A percentile compares a stretch with the other conserved stretches of the same genome.
Evolutionary conservation across 2,113 vertebrate species (phyloP).

Genomic region (Hyperoodon ampullatus): DNA sequence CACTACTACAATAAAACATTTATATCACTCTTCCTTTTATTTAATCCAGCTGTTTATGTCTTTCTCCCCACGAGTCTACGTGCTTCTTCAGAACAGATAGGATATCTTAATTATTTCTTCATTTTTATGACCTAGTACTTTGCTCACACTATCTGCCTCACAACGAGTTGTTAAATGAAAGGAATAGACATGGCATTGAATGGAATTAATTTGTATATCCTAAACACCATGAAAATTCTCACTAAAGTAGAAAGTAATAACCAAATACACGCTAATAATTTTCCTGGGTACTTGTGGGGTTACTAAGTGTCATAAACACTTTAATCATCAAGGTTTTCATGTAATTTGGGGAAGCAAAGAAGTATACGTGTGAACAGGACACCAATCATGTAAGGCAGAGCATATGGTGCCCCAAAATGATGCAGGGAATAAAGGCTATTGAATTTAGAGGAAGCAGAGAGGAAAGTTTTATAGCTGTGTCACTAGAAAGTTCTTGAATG

Average conservation of each 20-base stretch:
- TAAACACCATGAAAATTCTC: background rate
- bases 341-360: constrained; percentile 2
- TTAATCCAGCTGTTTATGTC: background rate
- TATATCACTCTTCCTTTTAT: background rate
- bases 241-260: background rate
- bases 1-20: background rate
- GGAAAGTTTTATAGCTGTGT: background rate
- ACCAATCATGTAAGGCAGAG: background rate
- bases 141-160: background rate
- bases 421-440: background rate
- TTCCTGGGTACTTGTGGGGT: background rate
- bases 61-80: background rate
- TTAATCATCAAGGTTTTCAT: background rate
- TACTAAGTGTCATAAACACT: background rate
- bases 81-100: background rate
- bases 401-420: background rate
- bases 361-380: background rate
- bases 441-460: background rate
- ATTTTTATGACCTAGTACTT: background rate
- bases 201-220: background rate
- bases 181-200: background rate
- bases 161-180: background rate
- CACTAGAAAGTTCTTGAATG: background rate
- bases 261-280: background rate
- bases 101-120: background rate